These are phyloP conservation scores for Drosophila recens DNA, from an alignment of 2,888 invertebrate genomes.

Conservation along the genomic window DNA sequence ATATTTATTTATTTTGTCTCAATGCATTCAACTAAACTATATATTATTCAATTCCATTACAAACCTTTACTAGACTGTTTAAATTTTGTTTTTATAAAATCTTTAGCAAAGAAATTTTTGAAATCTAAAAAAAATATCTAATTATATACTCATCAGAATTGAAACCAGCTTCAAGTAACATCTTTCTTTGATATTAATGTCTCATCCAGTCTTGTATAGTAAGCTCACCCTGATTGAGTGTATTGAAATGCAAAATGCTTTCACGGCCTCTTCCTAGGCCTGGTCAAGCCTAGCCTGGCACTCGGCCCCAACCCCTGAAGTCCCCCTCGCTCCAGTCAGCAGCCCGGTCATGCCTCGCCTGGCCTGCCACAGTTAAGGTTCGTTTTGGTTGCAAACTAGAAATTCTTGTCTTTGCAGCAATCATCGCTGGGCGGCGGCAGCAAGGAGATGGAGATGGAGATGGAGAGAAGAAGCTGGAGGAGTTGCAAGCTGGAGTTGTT, in stretches of 20 bases:
- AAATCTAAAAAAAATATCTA: background rate
- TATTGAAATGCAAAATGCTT: constrained; percentile 75
- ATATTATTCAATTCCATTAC: too few species aligned
- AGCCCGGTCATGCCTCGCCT: constrained; percentile 1
- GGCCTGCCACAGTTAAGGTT: constrained; percentile 69
- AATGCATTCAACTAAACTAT: too few species aligned
- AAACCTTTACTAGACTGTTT: background rate
- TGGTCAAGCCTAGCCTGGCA: constrained; percentile 47
- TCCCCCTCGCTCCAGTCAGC: background rate
- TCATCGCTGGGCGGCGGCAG: constrained; percentile 63
- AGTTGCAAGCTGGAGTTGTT: constrained; percentile 19
- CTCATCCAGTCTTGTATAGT: background rate
- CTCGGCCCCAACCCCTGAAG: constrained; percentile 4
- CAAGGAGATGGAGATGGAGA: constrained; percentile 1
- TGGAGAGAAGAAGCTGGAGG: constrained; percentile 21
- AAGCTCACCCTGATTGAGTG: constrained; percentile 13
- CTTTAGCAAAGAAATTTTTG: background rate
- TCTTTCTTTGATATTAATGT: background rate
- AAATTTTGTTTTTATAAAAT: background rate
- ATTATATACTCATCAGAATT: background rate
- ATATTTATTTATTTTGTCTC: too few species aligned
- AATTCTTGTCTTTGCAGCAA: constrained; percentile 75
- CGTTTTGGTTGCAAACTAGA: constrained; percentile 66
- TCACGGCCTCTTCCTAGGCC: constrained; percentile 57
- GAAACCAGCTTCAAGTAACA: background rate